Evolutionary conservation across 2,888 invertebrate genomes (phyloP).

Genomic region (Hecatera dysodea): DNA sequence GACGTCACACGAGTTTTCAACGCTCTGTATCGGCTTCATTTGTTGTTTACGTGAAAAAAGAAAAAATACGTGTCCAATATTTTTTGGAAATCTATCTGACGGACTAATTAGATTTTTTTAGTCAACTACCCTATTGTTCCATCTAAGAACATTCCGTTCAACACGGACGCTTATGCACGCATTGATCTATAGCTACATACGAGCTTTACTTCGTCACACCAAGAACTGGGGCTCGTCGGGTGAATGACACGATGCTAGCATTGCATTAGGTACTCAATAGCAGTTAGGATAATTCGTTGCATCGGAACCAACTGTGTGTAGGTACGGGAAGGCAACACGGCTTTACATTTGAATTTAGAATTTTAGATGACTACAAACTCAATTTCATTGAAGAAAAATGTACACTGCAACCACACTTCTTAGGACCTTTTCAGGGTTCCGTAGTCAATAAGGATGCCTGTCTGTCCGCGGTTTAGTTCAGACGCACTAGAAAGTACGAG

Average conservation of each 20-base stretch:
- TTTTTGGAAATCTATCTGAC: too few relatives aligned
- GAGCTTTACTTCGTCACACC: background rate
- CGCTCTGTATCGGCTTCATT: too few relatives aligned
- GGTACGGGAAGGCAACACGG: background rate
- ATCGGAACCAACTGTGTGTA: background rate
- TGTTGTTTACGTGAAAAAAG: too few relatives aligned
- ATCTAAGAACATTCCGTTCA: background rate
- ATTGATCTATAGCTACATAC: background rate
- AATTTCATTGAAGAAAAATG: background rate
- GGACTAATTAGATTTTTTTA: too few relatives aligned
- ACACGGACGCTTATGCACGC: background rate
- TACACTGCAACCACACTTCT: background rate
- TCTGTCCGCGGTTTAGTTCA: too few relatives aligned
- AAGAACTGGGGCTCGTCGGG: background rate
- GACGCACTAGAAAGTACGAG: too few relatives aligned
- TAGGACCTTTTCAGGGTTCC: too few relatives aligned
- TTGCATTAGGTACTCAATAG: slow-evolving; percentile 5
- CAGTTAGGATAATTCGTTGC: slow-evolving; percentile 31
- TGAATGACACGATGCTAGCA: slow-evolving; percentile 20
- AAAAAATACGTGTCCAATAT: too few relatives aligned
- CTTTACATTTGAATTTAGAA: slow-evolving; percentile 6
- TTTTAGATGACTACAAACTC: background rate
- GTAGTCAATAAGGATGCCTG: too few relatives aligned
- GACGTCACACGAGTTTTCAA: too few relatives aligned
- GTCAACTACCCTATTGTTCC: too few relatives aligned